These are phyloP conservation scores for Acrobasis repandana DNA, from an alignment of 2,888 invertebrate genomes.

Conservation along the genomic window DNA sequence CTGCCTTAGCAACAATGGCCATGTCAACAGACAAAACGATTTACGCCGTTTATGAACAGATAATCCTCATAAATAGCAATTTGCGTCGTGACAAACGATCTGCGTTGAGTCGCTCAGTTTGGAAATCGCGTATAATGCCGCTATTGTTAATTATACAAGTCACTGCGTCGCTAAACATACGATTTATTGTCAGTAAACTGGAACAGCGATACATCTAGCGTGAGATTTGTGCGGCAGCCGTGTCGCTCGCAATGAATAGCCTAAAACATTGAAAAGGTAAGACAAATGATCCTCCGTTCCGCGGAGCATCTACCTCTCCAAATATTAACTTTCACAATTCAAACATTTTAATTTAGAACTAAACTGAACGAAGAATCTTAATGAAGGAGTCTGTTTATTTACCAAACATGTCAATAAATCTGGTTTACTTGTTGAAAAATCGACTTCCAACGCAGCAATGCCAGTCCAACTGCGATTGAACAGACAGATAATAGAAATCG, in stretches of 20 bases:
- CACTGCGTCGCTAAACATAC: slow-evolving; percentile 78
- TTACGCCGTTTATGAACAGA: slow-evolving; percentile 57
- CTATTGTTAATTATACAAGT: slow-evolving; percentile 81
- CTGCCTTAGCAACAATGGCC: slow-evolving; percentile 36
- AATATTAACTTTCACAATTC: slow-evolving; percentile 49
- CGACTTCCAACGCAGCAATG: slow-evolving; percentile 57
- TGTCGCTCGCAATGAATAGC: slow-evolving; percentile 52
- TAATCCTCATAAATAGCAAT: slow-evolving; percentile 80
- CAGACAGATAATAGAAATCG: slow-evolving; percentile 63
- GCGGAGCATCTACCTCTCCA: slow-evolving; percentile 38
- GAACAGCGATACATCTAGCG: slow-evolving; percentile 69
- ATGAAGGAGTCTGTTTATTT: slow-evolving; percentile 56
- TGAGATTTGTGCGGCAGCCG: slow-evolving; percentile 62
- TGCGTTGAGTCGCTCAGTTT: slow-evolving; percentile 67
- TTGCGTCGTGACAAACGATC: slow-evolving; percentile 78
- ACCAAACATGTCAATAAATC: slow-evolving; percentile 47
- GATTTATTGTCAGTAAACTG: slow-evolving; percentile 77
- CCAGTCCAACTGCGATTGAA: slow-evolving; percentile 64
- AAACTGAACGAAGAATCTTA: slow-evolving; percentile 46
- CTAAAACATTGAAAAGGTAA: slow-evolving; percentile 65
- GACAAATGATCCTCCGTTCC: slow-evolving; percentile 49
- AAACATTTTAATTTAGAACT: slow-evolving; percentile 38
- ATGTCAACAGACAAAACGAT: slow-evolving; percentile 48
- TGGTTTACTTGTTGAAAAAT: slow-evolving; percentile 61
- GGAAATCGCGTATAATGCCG: slow-evolving; percentile 78